A percentile compares a stretch with the other conserved stretches of the same genome.
phyloP scores from a whole-genome alignment of 2,797 vertebrate species.

The Tiaroga cobitis region DNA sequence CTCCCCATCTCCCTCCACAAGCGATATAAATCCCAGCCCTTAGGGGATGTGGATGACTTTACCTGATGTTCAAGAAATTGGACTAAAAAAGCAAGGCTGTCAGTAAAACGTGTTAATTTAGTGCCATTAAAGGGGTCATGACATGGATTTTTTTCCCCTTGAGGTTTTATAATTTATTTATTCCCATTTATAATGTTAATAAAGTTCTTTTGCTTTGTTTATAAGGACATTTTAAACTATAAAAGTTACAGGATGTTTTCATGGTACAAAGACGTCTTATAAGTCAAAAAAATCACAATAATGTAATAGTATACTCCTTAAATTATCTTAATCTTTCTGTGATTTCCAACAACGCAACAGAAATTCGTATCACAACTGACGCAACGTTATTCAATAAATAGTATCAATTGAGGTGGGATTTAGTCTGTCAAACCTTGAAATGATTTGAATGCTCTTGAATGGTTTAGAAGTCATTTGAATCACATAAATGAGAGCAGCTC shows the following conservation, averaged over 20 bases:
- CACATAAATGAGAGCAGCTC: not conserved
- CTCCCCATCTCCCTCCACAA: conserved; percentile 2
- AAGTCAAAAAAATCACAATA: no score
- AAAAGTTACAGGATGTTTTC: not conserved
- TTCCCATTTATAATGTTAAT: no score
- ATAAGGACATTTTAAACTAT: not conserved
- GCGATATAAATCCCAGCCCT: not conserved
- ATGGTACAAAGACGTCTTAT: no score
- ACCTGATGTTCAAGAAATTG: not conserved
- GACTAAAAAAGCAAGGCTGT: not conserved
- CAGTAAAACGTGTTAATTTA: not conserved
- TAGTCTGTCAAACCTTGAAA: conserved; percentile 1
- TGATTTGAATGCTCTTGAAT: not conserved
- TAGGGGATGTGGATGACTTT: not conserved
- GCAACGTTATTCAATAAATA: no score
- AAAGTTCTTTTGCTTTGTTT: not conserved
- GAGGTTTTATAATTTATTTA: not conserved
- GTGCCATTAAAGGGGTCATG: not conserved
- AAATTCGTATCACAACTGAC: no score
- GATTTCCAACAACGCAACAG: no score
- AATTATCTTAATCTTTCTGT: no score
- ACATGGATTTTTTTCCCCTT: not conserved
- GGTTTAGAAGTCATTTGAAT: conserved; percentile 1
- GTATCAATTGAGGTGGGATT: not conserved
- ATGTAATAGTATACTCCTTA: no score